phyloP scores from a whole-genome alignment of 2,113 vertebrate genomes.

The Polypterus bichir region DNA sequence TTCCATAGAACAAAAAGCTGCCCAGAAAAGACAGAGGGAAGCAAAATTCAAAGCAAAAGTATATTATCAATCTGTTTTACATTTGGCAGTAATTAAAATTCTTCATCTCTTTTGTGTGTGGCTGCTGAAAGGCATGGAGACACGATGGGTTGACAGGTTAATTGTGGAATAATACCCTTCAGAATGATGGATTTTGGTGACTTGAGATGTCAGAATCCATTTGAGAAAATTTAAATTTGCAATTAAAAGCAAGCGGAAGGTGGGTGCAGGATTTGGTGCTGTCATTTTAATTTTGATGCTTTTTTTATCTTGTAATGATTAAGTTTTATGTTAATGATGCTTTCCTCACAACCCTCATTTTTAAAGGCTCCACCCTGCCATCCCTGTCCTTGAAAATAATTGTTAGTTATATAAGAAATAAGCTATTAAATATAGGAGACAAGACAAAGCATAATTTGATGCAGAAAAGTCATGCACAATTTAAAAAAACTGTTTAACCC shows the following conservation, averaged over 20 bases:
- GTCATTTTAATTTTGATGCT: constrained; percentile 44
- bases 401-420: too few relatives aligned
- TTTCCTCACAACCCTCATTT: too few relatives aligned
- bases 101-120: constrained; percentile 47
- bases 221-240: constrained; percentile 61
- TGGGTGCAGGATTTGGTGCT: constrained; percentile 34
- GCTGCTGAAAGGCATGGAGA: constrained; percentile 43
- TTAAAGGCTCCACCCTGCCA: too few relatives aligned
- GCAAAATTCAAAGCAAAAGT: constrained; percentile 11
- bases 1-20: constrained; percentile 8
- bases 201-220: constrained; percentile 65
- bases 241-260: constrained; percentile 52
- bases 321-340: constrained; percentile 39
- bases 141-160: constrained; percentile 55
- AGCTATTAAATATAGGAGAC: too few relatives aligned
- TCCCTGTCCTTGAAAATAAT: too few relatives aligned
- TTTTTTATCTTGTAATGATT: constrained; percentile 40
- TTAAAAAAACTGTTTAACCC: too few relatives aligned
- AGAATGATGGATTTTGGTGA: constrained; percentile 71
- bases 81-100: constrained; percentile 61
- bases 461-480: too few relatives aligned
- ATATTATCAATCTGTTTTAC: constrained; percentile 53
- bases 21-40: constrained; percentile 19
- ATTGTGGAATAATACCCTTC: constrained; percentile 67
- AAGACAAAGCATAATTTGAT: too few relatives aligned